Percentiles rank a stretch among this genome's conserved stretches.
Conservation (phyloP, 2,797 vertebrate species). For the Falco cherrug region DNA sequence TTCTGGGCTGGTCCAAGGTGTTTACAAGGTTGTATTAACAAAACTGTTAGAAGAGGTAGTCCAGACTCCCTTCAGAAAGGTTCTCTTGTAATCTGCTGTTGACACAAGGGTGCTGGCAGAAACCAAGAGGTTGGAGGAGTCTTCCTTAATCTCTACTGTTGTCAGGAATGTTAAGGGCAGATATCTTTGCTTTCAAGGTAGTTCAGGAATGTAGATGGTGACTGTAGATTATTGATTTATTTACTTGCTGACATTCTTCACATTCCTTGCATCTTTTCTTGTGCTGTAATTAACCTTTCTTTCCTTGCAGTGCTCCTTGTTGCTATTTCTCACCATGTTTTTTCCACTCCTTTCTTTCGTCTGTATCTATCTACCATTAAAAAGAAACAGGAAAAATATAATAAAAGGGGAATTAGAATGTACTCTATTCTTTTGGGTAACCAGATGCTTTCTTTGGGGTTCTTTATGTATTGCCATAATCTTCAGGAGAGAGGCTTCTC, state of each 20-base stretch:
- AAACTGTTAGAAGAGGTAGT: background rate
- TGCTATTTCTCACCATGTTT: background rate
- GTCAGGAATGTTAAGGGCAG: background rate
- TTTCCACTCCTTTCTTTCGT: background rate
- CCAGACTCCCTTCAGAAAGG: background rate
- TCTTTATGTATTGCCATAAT: constrained; percentile 13
- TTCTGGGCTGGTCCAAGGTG: background rate
- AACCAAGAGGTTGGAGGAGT: background rate
- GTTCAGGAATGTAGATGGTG: constrained; percentile 50
- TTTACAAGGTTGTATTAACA: background rate
- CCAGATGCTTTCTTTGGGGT: background rate
- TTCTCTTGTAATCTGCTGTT: background rate
- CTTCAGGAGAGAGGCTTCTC: background rate
- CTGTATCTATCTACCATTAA: background rate
- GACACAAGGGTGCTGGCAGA: background rate
- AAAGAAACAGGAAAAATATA: background rate
- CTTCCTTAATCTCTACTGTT: background rate
- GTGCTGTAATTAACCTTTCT: constrained; percentile 1
- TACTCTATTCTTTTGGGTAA: background rate
- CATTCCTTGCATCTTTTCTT: constrained; percentile 32
- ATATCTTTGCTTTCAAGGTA: constrained; percentile 27
- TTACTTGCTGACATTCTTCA: constrained; percentile 49
- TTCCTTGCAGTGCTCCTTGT: background rate
- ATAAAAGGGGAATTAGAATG: background rate
- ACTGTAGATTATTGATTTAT: constrained; percentile 55